A percentile compares a stretch with the other conserved stretches of the same genome.
Conservation (phyloP, 2,113 vertebrate species). For the Sinocyclocheilus anophthalmus region DNA sequence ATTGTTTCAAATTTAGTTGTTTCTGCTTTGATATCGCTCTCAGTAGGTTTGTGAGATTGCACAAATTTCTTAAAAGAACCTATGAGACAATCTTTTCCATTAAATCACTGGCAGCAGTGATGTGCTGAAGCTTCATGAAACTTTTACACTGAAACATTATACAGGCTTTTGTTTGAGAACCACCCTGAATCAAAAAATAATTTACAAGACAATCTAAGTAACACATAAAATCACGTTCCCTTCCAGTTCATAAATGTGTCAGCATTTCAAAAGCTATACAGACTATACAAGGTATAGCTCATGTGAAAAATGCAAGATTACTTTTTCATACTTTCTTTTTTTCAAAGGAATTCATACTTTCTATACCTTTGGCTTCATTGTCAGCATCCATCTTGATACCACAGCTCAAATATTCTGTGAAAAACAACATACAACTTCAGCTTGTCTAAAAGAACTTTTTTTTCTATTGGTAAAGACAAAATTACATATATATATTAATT, state of each 20-base stretch:
- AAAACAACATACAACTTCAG: not conserved
- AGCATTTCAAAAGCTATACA: slow-evolving; percentile 19
- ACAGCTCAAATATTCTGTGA: slow-evolving; percentile 43
- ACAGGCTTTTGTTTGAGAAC: slow-evolving; percentile 32
- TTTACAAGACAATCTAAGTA: not conserved
- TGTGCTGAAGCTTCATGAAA: slow-evolving; percentile 54
- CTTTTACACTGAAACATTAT: slow-evolving; percentile 53
- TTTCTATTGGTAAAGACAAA: not conserved
- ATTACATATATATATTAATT: not conserved
- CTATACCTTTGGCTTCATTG: slow-evolving; percentile 61
- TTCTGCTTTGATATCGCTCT: not conserved
- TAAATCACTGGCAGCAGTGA: slow-evolving; percentile 6
- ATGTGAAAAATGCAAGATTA: slow-evolving; percentile 8
- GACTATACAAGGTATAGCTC: not conserved
- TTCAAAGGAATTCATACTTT: not conserved
- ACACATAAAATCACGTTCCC: slow-evolving; percentile 29
- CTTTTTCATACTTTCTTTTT: not conserved
- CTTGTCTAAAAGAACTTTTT: no score
- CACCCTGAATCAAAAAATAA: slow-evolving; percentile 11
- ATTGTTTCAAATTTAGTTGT: not conserved
- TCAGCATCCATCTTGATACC: slow-evolving; percentile 57
- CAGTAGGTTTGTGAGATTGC: not conserved
- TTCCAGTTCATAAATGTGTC: slow-evolving; percentile 46
- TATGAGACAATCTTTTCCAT: not conserved
- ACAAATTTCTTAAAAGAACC: not conserved